These are phyloP conservation scores for Calephelis perditalis DNA, from an alignment of 2,888 invertebrate genomes.

Conservation along the genomic window DNA sequence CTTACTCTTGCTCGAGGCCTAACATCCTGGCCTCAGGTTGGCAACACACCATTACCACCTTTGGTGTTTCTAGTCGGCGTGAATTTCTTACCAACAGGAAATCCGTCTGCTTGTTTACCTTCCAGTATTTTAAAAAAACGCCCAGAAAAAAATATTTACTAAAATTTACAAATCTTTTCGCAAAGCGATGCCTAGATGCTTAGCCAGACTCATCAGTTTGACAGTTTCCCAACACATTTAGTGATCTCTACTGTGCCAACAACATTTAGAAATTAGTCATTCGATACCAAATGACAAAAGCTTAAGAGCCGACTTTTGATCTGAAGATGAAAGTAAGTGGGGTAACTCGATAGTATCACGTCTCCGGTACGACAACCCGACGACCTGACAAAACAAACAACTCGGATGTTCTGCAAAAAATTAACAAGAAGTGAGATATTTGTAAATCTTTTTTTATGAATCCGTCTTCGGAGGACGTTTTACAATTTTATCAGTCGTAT, in stretches of 20 bases:
- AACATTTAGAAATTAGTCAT: slow-evolving; percentile 22
- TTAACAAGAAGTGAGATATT: neutral
- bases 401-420: slow-evolving; percentile 41
- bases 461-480: neutral
- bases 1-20: too few relatives aligned
- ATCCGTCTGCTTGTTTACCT: too few relatives aligned
- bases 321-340: slow-evolving; percentile 38
- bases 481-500: slow-evolving; percentile 13
- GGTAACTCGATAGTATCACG: slow-evolving; percentile 61
- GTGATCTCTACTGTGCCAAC: neutral
- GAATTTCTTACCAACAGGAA: too few relatives aligned
- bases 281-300: slow-evolving; percentile 28
- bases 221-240: slow-evolving; percentile 1
- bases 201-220: neutral
- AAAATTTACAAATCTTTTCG: neutral
- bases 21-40: too few relatives aligned
- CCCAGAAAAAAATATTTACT: too few relatives aligned
- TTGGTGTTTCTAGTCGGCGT: too few relatives aligned
- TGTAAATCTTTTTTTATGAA: neutral
- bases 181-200: too few relatives aligned
- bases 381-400: slow-evolving; percentile 72
- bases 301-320: slow-evolving; percentile 29
- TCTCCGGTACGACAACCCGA: slow-evolving; percentile 38
- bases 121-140: too few relatives aligned
- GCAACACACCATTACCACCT: too few relatives aligned